A percentile compares a stretch with the other conserved stretches of the same genome.
Conservation (phyloP, 2,888 invertebrate genomes). For the Drosophila dives region DNA sequence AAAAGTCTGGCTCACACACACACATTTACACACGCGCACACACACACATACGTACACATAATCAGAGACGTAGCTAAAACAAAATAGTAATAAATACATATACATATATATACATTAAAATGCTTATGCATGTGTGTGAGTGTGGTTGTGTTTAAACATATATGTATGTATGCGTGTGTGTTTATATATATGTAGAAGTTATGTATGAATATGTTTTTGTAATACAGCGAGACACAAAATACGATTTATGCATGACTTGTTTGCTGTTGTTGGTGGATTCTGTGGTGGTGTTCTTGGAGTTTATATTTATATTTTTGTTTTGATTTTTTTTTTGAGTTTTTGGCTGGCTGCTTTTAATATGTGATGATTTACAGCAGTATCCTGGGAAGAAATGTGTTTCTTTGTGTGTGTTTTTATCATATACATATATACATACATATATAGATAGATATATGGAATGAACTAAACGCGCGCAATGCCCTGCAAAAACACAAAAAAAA, state of each 20-base stretch:
- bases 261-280: conserved; percentile 16
- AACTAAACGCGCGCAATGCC: conserved; percentile 67
- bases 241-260: conserved; percentile 57
- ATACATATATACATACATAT: conserved; percentile 29
- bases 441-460: conserved; percentile 52
- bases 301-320: conserved; percentile 4
- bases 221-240: conserved; percentile 49
- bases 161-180: conserved; percentile 13
- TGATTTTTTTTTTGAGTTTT: conserved; percentile 2
- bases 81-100: conserved; percentile 51
- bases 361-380: conserved; percentile 66
- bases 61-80: conserved; percentile 48
- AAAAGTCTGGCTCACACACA: conserved; percentile 40
- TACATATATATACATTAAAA: conserved; percentile 39
- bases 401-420: conserved; percentile 7
- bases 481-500: conserved; percentile 26
- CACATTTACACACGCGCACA: conserved; percentile 4
- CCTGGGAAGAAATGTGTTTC: conserved; percentile 6
- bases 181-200: conserved; percentile 21
- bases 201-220: conserved; percentile 46
- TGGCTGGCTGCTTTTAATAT: conserved; percentile 18
- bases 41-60: conserved; percentile 21
- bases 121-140: conserved; percentile 25
- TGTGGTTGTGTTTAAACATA: conserved; percentile 17
- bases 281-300: conserved; percentile 29